Evolutionary conservation across 2,113 vertebrate species (phyloP), one percentile per base, ranked within the genome.

Genomic region (Globicephala melas): DNA sequence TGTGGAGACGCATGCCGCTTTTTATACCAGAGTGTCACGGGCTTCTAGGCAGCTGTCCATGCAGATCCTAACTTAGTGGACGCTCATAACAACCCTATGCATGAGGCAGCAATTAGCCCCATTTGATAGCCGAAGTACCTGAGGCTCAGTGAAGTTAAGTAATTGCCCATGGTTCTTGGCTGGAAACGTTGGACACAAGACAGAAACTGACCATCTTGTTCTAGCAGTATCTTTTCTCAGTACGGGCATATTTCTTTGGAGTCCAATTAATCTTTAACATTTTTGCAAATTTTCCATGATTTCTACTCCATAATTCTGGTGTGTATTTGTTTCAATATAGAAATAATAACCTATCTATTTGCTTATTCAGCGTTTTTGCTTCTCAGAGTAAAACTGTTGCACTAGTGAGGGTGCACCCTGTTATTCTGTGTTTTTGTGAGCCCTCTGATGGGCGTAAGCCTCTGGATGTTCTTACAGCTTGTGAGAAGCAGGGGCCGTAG

Each of bases 1-100:
- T 31, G 0, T 44, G 11, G 31, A 33, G 13, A 21, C 68, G 80
- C 6, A n/a, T 3, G 1, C 53, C 8, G 14, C 74, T 60, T 68
- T 18, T 28, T 36, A 55, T 44, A 1, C 8, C 23, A n/a, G n/a
- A 17, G 18, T 21, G 2, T 21, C 8, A 15, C 6, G n/a, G n/a
- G 85, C 80, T 67, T n/a, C 47, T 31, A 0, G 8, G 41, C 58
- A 58, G 58, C 68, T 33, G 8, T 74, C 3, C 4, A 0, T 0
- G 0, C 28, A 14, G 47, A n/a, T 58, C 14, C 68, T 28, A 2
- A 44, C 58, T 60, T 6, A 1, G 6, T 3, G 15, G 31, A 5
- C 33, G 26, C 31, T 25, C 53, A 1, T 6, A 31, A 18, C 47
- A 36, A 8, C 60, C 6, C 26, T 4, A 1, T 4, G 15, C 13